Evolutionary conservation across 2,797 vertebrate species (phyloP).

Genomic region (Galagoides demidoff): DNA sequence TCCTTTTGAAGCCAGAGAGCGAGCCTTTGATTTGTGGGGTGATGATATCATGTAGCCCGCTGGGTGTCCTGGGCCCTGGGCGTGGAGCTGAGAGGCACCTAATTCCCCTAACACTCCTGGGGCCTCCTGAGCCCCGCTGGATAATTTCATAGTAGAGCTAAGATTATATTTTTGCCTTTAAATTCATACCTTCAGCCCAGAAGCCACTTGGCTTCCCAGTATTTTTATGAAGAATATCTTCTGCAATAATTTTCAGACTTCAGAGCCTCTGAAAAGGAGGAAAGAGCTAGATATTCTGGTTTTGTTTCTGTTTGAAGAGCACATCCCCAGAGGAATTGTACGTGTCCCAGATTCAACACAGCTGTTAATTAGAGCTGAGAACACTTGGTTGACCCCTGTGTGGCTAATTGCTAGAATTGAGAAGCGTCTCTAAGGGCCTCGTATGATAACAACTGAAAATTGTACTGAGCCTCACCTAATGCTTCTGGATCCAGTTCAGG

Average conservation of each 20-base stretch:
- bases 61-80: conserved; percentile 68
- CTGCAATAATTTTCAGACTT: conserved; percentile 59
- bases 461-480: conserved; percentile 79
- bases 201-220: conserved; percentile 41
- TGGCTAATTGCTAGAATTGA: conserved; percentile 83
- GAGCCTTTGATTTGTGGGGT: conserved; percentile 77
- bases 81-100: conserved; percentile 25
- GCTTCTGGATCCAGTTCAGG: conserved; percentile 76
- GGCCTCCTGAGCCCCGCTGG: not conserved
- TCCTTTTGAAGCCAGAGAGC: conserved; percentile 77
- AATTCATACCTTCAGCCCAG: not conserved
- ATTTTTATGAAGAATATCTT: conserved; percentile 58
- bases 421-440: conserved; percentile 79
- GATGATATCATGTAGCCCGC: conserved; percentile 71
- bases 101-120: conserved; percentile 5
- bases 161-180: conserved; percentile 49
- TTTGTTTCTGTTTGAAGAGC: conserved; percentile 78
- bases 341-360: conserved; percentile 84
- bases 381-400: conserved; percentile 81
- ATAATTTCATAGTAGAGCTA: not conserved
- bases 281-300: conserved; percentile 75
- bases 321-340: conserved; percentile 75
- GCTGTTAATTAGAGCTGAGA: conserved; percentile 85
- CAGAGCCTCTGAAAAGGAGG: conserved; percentile 63
- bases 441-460: conserved; percentile 82